Base-by-base conservation (phyloP, 2,888 invertebrate genomes). In the Lycia hirtaria region DNA sequence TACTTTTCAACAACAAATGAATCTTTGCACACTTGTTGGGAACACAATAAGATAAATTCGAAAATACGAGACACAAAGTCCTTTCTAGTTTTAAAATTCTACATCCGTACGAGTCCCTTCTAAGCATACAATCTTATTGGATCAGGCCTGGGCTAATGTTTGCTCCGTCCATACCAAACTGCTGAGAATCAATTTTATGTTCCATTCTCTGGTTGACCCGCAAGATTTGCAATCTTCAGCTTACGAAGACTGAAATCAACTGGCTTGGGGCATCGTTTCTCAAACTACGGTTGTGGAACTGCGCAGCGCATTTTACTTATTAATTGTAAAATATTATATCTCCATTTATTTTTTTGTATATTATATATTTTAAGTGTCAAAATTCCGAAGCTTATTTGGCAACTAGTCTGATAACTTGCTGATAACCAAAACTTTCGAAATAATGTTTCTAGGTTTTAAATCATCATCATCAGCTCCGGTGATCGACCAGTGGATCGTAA, bases 41-140 rank as follows among this genome's bases (percentile, higher is more conserved):
- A 15, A 19, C 35, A 19, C 3, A 20, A 12, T 0, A 12, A 2
- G 22, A 38, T 22, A 22, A 22, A 1, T 7, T 7, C n/a, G 3
- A 30, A 30, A 38, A 22, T 7, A 6, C 32, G 30, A 19, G 3
- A 58, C 28, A 56, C 7, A 62, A 26, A 22, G 48, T n/a, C 60
- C n/a, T 17, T 56, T 72, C 76, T 55, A 76, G 73, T 32, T 57
- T 22, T 2, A 2, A 14, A 58, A 61, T 50, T 66, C 17, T 74
- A 74, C 24, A 28, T 69, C 74, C 24, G 6, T 4, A 65, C 35
- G 57, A 70, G 72, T 71, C 78, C 80, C 80, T 80, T 79, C 78
- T 76, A 73, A 78, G 78, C 74, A 81, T 73, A 82, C 80, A 82
- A 81, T 81, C 84, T 82, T 84, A 83, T 84, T 85, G 82, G 81